phyloP scores from a whole-genome alignment of 2,113 vertebrate species.

The Lota lota region DNA sequence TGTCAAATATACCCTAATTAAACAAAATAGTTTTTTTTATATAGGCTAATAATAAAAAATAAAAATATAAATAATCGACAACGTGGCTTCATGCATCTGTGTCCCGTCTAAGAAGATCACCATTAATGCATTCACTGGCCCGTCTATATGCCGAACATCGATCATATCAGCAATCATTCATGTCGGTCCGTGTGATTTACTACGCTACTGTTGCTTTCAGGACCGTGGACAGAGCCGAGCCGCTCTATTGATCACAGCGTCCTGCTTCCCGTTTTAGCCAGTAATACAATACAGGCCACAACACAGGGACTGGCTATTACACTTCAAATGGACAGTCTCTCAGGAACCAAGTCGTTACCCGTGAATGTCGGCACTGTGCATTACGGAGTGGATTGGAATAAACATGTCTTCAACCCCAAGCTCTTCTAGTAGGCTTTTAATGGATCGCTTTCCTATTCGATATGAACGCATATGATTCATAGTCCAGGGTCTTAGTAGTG shows the following conservation, averaged over 20 bases:
- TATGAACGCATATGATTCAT: too few relatives aligned
- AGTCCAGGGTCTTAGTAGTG: too few relatives aligned
- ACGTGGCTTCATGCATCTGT: neutral
- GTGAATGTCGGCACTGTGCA: neutral
- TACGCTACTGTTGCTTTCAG: slow-evolving; percentile 52
- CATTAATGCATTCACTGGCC: slow-evolving; percentile 23
- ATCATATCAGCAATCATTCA: slow-evolving; percentile 34
- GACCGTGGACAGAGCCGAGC: slow-evolving; percentile 44
- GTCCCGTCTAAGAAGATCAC: neutral
- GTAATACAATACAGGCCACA: slow-evolving; percentile 12
- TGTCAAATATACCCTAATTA: too few relatives aligned
- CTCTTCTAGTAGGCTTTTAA: too few relatives aligned
- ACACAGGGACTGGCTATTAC: slow-evolving; percentile 16
- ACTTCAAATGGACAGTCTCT: slow-evolving; percentile 5
- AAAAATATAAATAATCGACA: neutral
- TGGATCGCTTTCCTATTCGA: too few relatives aligned
- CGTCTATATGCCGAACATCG: neutral
- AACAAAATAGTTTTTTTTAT: too few relatives aligned
- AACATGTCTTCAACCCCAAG: too few relatives aligned
- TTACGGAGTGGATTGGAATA: neutral
- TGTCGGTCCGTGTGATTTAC: slow-evolving; percentile 38
- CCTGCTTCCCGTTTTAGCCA: slow-evolving; percentile 11
- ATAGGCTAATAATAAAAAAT: neutral
- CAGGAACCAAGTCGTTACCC: neutral
- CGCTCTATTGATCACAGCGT: slow-evolving; percentile 27